Evolutionary conservation across 1,140 invertebrate species (phyloP), one percentile per base, ranked within the genome.

Genomic region (Caerostris darwini): DNA sequence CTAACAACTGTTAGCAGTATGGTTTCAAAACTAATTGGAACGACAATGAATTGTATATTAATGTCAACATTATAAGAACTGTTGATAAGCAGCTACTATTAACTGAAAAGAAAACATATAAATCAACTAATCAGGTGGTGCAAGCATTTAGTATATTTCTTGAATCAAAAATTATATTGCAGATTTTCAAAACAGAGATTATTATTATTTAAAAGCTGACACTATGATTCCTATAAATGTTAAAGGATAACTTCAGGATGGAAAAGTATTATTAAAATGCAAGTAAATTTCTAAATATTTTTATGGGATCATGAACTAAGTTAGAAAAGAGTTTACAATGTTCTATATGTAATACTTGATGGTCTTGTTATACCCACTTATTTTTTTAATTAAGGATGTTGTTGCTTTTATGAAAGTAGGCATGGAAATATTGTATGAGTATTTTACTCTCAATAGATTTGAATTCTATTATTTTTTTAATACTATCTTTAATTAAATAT

Each of bases 121-220:
- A 50, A 50, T 50, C 19, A 58, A 7, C 17, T 56, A 61, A 69
- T 17, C 54, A 71, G 61, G 77, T 87, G 92, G 92, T 93, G 92
- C 83, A 69, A 93, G 61, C 83, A 87, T 85, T 87, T 71, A 93
- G n/a, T 87, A 54, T 64, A 14, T 56, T 85, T 87, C 54, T 50
- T 53, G 64, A 93, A 93, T 93, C 92, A 93, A 93, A 93, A 93
- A 83, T 3, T 85, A 59, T 92, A 57, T 90, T 77, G 34, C 71
- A 77, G 71, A 77, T 50, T 77, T 77, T 53, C 71, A 34, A 77
- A n/a, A 67, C n/a, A 77, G 71, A 77, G 14, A 71, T 71, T 71
- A 71, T 19, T 19, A 71, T 34, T 34, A 34, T 34, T 34, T 59
- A 59, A 19, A 81, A 77, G 19, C 34, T 34, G 34, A 34, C 8